Percentiles rank a stretch among this genome's conserved stretches.
phyloP scores from a whole-genome alignment of 2,888 invertebrate species.

The Eupsilia transversa region DNA sequence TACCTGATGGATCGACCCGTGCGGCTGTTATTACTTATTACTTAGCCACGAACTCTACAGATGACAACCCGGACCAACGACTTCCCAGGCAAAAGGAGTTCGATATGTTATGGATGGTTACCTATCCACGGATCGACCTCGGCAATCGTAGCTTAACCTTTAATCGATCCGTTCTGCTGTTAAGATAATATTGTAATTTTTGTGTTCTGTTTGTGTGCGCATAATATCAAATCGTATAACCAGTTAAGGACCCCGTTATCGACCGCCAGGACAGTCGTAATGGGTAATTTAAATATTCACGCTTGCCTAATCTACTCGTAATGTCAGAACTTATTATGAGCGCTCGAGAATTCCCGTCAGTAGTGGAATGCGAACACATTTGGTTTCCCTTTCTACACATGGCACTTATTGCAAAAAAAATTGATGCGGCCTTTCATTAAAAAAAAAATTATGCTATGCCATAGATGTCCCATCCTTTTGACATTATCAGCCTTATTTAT shows the following conservation, averaged over 20 bases:
- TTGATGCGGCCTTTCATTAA: neutral
- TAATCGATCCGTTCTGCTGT: neutral
- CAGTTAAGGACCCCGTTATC: conserved; percentile 16
- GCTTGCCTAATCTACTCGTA: conserved; percentile 11
- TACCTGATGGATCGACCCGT: too few species aligned
- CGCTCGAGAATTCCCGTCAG: conserved; percentile 5
- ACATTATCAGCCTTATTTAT: neutral
- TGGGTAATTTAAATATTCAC: conserved; percentile 21
- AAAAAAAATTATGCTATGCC: neutral
- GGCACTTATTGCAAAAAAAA: neutral
- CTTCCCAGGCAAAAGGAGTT: neutral
- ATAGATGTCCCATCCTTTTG: neutral
- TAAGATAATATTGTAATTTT: neutral
- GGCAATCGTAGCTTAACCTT: neutral
- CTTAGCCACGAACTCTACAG: too few species aligned
- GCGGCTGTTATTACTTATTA: too few species aligned
- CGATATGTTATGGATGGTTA: neutral
- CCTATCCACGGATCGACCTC: neutral
- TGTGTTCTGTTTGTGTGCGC: neutral
- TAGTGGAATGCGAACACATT: neutral
- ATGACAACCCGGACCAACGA: neutral
- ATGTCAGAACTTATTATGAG: conserved; percentile 3
- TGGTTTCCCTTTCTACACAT: neutral
- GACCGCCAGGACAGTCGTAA: conserved; percentile 10
- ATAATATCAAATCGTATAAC: conserved; percentile 3